These are phyloP conservation scores for Drosophila cognata DNA, from an alignment of 2,888 invertebrate genomes.

Conservation along the genomic window DNA sequence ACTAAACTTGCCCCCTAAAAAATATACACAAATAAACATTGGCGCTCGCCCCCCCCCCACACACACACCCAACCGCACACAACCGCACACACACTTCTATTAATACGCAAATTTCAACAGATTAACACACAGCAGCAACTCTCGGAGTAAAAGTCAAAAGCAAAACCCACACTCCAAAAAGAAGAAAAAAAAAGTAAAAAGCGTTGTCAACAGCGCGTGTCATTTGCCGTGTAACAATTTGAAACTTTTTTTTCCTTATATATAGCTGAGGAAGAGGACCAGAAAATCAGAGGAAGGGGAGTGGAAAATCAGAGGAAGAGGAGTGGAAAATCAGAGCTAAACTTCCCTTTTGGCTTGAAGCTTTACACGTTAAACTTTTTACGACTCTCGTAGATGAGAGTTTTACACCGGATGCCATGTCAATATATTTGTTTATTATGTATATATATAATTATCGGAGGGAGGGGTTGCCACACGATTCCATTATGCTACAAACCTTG, in stretches of 20 bases:
- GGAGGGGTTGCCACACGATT: background rate
- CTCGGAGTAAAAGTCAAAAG: conserved; percentile 7
- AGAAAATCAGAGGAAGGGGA: conserved; percentile 17
- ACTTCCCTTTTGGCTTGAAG: conserved; percentile 40
- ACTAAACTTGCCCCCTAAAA: conserved; percentile 47
- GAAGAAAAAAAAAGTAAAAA: background rate
- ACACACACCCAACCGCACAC: conserved; percentile 7
- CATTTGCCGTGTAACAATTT: conserved; percentile 78
- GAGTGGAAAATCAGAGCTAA: conserved; percentile 11
- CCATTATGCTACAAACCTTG: background rate
- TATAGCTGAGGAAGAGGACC: background rate
- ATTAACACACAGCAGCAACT: conserved; percentile 61
- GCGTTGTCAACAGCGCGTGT: conserved; percentile 61
- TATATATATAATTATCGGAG: background rate
- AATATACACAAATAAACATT: conserved; percentile 26
- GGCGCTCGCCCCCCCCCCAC: conserved; percentile 10
- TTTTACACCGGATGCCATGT: conserved; percentile 25
- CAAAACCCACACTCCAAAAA: conserved; percentile 5
- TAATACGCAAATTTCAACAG: conserved; percentile 78
- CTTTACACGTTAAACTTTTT: conserved; percentile 76
- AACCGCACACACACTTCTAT: conserved; percentile 58
- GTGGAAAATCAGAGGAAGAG: background rate
- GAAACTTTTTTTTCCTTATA: conserved; percentile 64
- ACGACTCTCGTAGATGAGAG: conserved; percentile 64
- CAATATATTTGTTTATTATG: background rate